A percentile compares a stretch with the other conserved stretches of the same genome.
phyloP scores from a whole-genome alignment of 2,888 invertebrate species.

The Timandra comae region DNA sequence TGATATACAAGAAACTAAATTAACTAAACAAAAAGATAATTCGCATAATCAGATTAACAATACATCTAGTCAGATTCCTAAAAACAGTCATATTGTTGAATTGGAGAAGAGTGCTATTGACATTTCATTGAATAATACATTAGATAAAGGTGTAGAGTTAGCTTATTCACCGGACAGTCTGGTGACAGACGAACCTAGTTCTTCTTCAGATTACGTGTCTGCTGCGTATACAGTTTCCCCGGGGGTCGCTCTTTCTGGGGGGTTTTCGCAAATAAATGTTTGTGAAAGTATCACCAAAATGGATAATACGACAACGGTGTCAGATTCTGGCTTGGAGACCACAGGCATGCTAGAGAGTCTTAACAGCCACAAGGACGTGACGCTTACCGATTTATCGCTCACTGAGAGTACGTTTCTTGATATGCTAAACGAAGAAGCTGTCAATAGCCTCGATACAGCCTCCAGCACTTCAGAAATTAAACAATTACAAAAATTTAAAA shows the following conservation, averaged over 20 bases:
- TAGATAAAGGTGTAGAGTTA: constrained; percentile 37
- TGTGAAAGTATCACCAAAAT: constrained; percentile 46
- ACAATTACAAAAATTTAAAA: constrained; percentile 25
- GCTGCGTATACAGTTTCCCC: constrained; percentile 56
- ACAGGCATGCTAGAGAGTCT: constrained; percentile 56
- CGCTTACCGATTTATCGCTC: constrained; percentile 53
- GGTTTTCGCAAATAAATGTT: constrained; percentile 44
- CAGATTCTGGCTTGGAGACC: constrained; percentile 68
- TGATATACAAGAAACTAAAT: constrained; percentile 28
- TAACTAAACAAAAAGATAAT: constrained; percentile 10
- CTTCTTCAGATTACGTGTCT: constrained; percentile 63
- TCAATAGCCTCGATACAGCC: constrained; percentile 32
- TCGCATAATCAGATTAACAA: constrained; percentile 8
- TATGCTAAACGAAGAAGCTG: constrained; percentile 45
- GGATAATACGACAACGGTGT: constrained; percentile 58
- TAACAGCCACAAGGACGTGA: constrained; percentile 55
- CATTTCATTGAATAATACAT: constrained; percentile 18
- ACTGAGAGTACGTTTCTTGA: constrained; percentile 65
- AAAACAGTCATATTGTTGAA: constrained; percentile 1
- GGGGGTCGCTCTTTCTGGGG: constrained; percentile 34
- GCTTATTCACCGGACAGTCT: constrained; percentile 61
- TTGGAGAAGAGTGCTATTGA: neutral
- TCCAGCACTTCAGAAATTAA: constrained; percentile 36
- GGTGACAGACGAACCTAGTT: constrained; percentile 57
- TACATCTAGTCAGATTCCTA: constrained; percentile 24